Evolutionary conservation across 2,888 invertebrate genomes (phyloP), one percentile per base, ranked within the genome.

Genomic region (Lycocerus yunnanus): DNA sequence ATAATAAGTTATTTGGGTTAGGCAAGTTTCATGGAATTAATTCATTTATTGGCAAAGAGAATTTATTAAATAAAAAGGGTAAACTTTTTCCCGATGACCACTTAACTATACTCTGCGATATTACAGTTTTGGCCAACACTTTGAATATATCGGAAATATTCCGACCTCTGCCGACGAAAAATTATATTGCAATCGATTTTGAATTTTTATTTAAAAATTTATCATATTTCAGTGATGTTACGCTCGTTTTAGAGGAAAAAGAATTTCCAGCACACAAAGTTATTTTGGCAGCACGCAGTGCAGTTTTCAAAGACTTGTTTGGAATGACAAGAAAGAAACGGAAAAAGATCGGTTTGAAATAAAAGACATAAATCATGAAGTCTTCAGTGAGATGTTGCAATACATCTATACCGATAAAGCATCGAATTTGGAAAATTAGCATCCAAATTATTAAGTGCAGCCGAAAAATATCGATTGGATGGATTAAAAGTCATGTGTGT

Each of bases 21-120:
- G 99, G 99, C 83, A 99, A 99, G 89, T 99, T 99, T 91, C 99
- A 99, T 99, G 99, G 99, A 75, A 99, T 99, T 90, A 99, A 99
- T 90, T 99, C 99, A 88, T 99, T 99, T 88, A 99, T 99, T 81
- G 92, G 99, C 85, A 92, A 99, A 89, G 99, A 99, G 89, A 99
- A 99, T 88, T 91, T 99, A 79, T 90, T 99, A 88, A 99, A 99
- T 88, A 99, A 99, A 90, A 96, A 97, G 76, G 99, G 99, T 87
- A 99, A 99, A 82, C 92, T 99, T 65, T 90, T 99, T 84, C 99
- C 99, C 15, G 99, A 99, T 88, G 99, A 99, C 88, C 98, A 98
- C 89, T 91, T 99, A 87, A 99, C 99, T 87, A 97, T 99, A 91
- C 99, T 98, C 90, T 99, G 99, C 90, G 98, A 99, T 91, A 98